Evolutionary conservation across 2,888 invertebrate species (phyloP).

Genomic region (Ophioninae sp.): DNA sequence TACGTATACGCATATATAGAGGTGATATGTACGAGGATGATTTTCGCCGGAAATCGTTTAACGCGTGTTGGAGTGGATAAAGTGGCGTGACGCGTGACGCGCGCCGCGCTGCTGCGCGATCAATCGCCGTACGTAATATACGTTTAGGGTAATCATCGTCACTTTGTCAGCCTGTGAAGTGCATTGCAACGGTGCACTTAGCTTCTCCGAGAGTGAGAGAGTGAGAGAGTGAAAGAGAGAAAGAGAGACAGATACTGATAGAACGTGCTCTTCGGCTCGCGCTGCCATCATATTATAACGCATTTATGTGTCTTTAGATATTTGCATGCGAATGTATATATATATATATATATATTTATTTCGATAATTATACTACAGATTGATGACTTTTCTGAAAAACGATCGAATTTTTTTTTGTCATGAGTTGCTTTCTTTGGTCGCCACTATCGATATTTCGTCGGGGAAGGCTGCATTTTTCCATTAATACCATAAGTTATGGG

Average conservation of each 20-base stretch:
- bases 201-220: conserved; percentile 55
- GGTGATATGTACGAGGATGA: conserved; percentile 61
- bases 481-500: no score
- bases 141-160: conserved; percentile 77
- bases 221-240: conserved; percentile 56
- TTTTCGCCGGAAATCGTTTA: conserved; percentile 80
- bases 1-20: conserved; percentile 31
- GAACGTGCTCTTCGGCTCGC: conserved; percentile 58
- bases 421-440: no score
- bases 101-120: conserved; percentile 71
- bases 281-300: conserved; percentile 48
- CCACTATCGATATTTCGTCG: no score
- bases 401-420: no score
- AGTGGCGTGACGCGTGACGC: conserved; percentile 80
- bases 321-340: no score
- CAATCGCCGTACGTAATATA: conserved; percentile 61
- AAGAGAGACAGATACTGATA: conserved; percentile 52
- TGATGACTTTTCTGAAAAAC: no score
- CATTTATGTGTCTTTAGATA: conserved; percentile 3
- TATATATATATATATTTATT: no score
- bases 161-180: conserved; percentile 68
- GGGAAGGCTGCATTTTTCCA: no score
- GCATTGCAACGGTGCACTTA: conserved; percentile 68
- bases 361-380: no score
- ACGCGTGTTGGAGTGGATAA: conserved; percentile 79